Percentiles rank a stretch among this genome's conserved stretches.
Conservation (phyloP, 2,113 vertebrate species). For the Nerophis ophidion region DNA sequence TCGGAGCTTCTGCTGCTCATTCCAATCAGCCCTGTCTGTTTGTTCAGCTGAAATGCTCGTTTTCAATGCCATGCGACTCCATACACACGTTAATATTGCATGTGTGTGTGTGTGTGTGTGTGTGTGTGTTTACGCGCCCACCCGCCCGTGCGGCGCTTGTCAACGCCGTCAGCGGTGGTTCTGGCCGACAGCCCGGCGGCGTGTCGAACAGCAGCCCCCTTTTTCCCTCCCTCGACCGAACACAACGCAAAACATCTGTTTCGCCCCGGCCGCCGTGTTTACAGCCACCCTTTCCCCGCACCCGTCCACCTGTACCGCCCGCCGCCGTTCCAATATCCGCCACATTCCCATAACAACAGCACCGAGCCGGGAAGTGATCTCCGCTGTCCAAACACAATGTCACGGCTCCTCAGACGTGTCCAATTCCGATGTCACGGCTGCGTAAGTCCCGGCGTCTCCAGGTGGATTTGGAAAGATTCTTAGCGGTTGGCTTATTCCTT, state of each 20-base stretch:
- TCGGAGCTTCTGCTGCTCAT: conserved; percentile 14
- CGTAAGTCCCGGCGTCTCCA: conserved; percentile 37
- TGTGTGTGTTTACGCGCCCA: conserved; percentile 12
- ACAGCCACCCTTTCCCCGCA: conserved; percentile 7
- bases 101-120: conserved; percentile 15
- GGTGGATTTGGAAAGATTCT: conserved; percentile 59
- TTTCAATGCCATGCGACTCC: conserved; percentile 48
- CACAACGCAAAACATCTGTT: conserved; percentile 50
- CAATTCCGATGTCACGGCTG: conserved; percentile 55
- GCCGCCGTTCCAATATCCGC: conserved; percentile 40
- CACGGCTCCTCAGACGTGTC: conserved; percentile 44
- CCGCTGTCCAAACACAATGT: conserved; percentile 59
- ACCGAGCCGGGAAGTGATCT: conserved; percentile 41
- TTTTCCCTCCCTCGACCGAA: conserved; percentile 40
- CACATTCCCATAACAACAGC: conserved; percentile 43
- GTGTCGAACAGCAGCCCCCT: conserved; percentile 51
- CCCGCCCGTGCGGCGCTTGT: conserved; percentile 41
- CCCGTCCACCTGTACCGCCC: conserved; percentile 1
- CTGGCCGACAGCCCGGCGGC: conserved; percentile 50
- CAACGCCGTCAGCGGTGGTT: conserved; percentile 63
- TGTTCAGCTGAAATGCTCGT: conserved; percentile 69
- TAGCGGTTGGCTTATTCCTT: conserved; percentile 50
- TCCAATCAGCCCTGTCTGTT: conserved; percentile 71
- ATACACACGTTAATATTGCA: background rate
- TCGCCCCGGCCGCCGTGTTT: conserved; percentile 23